Evolutionary conservation across 2,113 vertebrate genomes (phyloP).

Genomic region (Thymallus thymallus): DNA sequence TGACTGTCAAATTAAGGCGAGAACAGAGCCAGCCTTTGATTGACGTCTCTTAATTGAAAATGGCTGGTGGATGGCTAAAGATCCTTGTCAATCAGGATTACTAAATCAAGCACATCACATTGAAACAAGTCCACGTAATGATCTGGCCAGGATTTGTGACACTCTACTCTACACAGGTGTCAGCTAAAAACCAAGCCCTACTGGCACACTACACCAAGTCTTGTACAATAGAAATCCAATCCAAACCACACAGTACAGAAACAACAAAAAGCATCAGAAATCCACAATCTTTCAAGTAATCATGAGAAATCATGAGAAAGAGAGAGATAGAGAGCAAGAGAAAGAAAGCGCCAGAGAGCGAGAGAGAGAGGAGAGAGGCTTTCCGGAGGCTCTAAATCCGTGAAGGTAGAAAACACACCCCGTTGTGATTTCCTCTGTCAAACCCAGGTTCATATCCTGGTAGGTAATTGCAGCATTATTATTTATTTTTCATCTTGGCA

Average conservation of each 20-base stretch:
- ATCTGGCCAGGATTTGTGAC: conserved; percentile 34
- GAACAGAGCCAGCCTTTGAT: conserved; percentile 23
- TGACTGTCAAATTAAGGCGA: conserved; percentile 10
- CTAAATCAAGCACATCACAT: conserved; percentile 53
- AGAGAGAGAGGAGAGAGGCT: not conserved
- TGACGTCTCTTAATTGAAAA: conserved; percentile 35
- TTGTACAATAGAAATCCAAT: conserved; percentile 22
- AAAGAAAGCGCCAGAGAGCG: not conserved
- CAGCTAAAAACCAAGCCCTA: conserved; percentile 35
- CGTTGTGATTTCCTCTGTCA: conserved; percentile 26
- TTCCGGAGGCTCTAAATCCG: conserved; percentile 18
- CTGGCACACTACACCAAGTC: conserved; percentile 17
- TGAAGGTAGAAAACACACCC: conserved; percentile 23
- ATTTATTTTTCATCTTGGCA: conserved; percentile 35
- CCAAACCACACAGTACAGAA: not conserved
- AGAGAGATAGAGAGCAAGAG: not conserved
- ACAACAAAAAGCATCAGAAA: no score
- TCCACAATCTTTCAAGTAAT: no score
- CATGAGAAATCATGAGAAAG: no score
- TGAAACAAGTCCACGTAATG: conserved; percentile 47
- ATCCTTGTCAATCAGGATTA: conserved; percentile 56
- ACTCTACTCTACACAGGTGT: conserved; percentile 23
- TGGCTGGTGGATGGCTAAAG: conserved; percentile 26
- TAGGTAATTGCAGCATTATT: conserved; percentile 20
- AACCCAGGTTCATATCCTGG: conserved; percentile 17